Base-by-base conservation (phyloP, 2,888 invertebrate species). In the Apamea monoglypha region DNA sequence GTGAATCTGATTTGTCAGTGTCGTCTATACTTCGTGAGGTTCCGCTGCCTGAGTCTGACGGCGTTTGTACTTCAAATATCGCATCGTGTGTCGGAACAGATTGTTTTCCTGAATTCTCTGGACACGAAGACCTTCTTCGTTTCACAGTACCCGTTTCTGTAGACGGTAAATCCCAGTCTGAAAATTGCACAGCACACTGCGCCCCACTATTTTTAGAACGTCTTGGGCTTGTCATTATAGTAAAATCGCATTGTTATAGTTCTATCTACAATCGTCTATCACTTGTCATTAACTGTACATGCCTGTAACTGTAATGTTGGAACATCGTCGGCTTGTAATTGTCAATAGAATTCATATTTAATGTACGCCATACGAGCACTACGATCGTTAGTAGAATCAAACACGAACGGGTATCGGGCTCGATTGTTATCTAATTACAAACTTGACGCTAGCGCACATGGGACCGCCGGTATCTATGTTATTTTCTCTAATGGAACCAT, bases 101-200 rank as follows among this genome's bases (percentile, higher is more conserved):
- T 77, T 90, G 89, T 78, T 94, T 94, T 0, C 89, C 83, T 5
- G 94, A 90, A 83, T 93, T 94, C 88, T 96, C 96, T 25, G 97
- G 96, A 79, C 97, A 96, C 1, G 98, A 98, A 53, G 97, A 96
- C 76, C 98, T 97, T 86, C 98, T 96, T 87, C 98, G 96, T 92
- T 98, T 98, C 7, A 98, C 98, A 2, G 98, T 98, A 25, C 98
- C 98, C 1, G 98, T 98, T 92, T 97, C 97, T 53, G 97, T 96
- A 44, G 98, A 98, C 61, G 98, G 98, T 44, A 97, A 98, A 92
- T 98, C 98, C 98, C 98, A 98, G 92, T 98, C 98, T 85, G 98
- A 91, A 87, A 93, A 94, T 89, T 94, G 95, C 79, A 93, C 90
- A 85, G 92, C 90, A 92, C 95, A 94, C 91, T 95, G 96, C 91